Base-by-base conservation (phyloP, 2,888 invertebrate species). In the Chrysina gloriosa region DNA sequence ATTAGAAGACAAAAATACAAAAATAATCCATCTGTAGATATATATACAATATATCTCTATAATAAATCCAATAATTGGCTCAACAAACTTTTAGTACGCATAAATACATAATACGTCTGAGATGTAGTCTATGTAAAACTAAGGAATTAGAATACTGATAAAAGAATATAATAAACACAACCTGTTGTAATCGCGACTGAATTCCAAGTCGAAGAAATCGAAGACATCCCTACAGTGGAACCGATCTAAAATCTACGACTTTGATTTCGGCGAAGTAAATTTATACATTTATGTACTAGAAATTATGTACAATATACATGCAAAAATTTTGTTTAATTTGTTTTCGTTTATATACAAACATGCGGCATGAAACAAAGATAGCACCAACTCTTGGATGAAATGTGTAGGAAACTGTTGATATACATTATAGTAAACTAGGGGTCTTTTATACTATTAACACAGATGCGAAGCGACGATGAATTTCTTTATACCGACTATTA, bases 261-360 rank as follows among this genome's bases (percentile, higher is more conserved):
- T 42, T 61, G 39, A 56, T 31, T 58, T 45, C 39, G 25, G 56
- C 45, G 16, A 66, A 19, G 34, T 42, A 58, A 63, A 54, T 54
- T 63, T 68, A 63, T 63, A 67, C 63, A 58, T 58, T 58, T 58
- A 50, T 58, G 19, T 52, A 68, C 63, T 56, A 65, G 34, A 27
- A 68, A 39, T 65, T 69, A 69, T 69, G 61, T 69, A 69, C 69
- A 69, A 65, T 69, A 65, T 65, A 69, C 69, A 68, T 63, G 68
- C 66, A 66, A 58, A 69, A 65, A 52, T 69, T 69, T 58, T 61
- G 50, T 42, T 61, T 61, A 61, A 61, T 58, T 67, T 67, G 27
- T 25, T 23, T 65, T 34, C 29, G 16, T 61, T 58, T 67, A 67
- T 67, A 23, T 67, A 67, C 58, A 58, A 36, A 54, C 56, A 67